Base-by-base conservation (phyloP, 1,140 invertebrate species). In the Caenorhabditis tropicalis region DNA sequence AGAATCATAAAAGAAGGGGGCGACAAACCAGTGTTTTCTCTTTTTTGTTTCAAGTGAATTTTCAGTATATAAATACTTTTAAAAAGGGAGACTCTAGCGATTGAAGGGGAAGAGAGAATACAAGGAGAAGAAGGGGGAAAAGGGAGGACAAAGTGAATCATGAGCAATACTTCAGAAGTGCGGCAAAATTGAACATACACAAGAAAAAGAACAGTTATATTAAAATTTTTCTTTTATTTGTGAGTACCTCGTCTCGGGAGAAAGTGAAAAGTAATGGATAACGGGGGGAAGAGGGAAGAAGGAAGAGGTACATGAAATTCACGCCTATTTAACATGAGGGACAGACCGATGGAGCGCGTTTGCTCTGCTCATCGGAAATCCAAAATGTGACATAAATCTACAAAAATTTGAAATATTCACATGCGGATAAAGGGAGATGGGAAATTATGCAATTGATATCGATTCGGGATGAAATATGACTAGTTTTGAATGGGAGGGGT, bases 391-490 rank as follows among this genome's bases (percentile, higher is more conserved):
- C 21, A 19, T 27, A 56, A 51, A 51, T 51, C 15, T 51, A 51
- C 49, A 51, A 19, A 51, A 56, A 24, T 27, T 21, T 15, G 12
- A 49, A n/a, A 48, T 82, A 51, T 53, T 82, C 24, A 82, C 49
- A 82, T 43, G 48, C 53, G 16, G 10, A 24, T 48, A 27, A 49
- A 27, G 16, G 46, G 39, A 27, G 31, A 33, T 6, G 9, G 51
- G 21, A 51, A 53, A 82, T 46, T 82, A 82, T 82, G 60, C 82
- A 79, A 19, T 65, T 58, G 51, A 60, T 60, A 70, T 49, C 51
- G 43, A 58, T 53, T 33, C 39, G 43, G 31, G 81, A 21, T 15
- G 33, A 46, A 48, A 39, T 33, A 81, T 82, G 84, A 79, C 49
- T 56, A 49, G 36, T 16, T 19, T 29, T 16, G 39, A 29, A 21